Percentiles rank a stretch among this genome's conserved stretches.
These are phyloP conservation scores for Schrankia costaestrigalis DNA, from an alignment of 2,888 invertebrate species.

Conservation along the genomic window DNA sequence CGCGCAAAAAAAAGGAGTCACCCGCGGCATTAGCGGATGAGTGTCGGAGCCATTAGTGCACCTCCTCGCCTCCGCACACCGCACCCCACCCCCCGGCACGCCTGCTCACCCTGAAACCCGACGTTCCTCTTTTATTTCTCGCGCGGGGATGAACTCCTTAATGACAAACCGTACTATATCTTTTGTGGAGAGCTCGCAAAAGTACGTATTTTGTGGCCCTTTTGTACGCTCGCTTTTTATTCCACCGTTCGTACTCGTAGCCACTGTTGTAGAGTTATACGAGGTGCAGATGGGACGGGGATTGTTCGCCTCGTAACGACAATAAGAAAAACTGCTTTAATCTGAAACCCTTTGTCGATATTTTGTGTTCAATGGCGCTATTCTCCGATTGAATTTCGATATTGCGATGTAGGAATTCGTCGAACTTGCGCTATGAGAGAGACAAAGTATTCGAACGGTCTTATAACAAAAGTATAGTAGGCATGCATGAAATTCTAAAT, in stretches of 20 bases:
- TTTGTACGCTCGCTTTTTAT: constrained; percentile 77
- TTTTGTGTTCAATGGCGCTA: constrained; percentile 35
- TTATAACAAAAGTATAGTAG: constrained; percentile 11
- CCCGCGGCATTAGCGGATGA: constrained; percentile 81
- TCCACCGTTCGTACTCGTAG: constrained; percentile 51
- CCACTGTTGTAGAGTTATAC: constrained; percentile 38
- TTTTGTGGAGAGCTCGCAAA: constrained; percentile 79
- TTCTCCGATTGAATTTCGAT: constrained; percentile 41
- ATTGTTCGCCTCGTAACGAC: constrained; percentile 51
- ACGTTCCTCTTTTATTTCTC: constrained; percentile 79
- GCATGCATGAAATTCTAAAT: constrained; percentile 7
- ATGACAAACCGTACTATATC: constrained; percentile 81
- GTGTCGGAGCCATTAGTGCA: constrained; percentile 80
- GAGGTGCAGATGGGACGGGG: constrained; percentile 53
- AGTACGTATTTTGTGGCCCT: constrained; percentile 80
- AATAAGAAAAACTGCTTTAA: constrained; percentile 59
- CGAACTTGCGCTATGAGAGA: constrained; percentile 9
- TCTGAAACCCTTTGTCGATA: constrained; percentile 50
- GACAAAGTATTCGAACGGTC: constrained; percentile 14
- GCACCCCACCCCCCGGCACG: constrained; percentile 32
- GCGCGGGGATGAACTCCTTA: constrained; percentile 81
- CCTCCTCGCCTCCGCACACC: constrained; percentile 45
- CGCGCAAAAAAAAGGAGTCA: constrained; percentile 78
- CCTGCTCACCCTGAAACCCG: constrained; percentile 59
- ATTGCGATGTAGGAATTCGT: constrained; percentile 27